These are phyloP conservation scores for Eurystomus gularis DNA, from an alignment of 2,113 vertebrate species.

Conservation along the genomic window DNA sequence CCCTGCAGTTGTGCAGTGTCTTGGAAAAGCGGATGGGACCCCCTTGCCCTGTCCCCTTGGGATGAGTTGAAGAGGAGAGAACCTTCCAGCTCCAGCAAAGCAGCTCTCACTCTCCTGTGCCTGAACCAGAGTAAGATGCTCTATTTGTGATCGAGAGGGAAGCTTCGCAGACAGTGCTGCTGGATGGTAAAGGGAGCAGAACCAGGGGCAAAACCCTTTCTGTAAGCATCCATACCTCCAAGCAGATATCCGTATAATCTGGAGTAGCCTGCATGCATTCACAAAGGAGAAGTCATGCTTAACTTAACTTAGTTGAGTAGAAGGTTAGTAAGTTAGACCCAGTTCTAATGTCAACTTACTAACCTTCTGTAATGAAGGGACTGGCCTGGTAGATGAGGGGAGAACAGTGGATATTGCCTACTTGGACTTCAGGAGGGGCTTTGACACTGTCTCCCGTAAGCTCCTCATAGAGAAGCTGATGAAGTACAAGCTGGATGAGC, in stretches of 20 bases:
- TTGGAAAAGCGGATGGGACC: accelerated
- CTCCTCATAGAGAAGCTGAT: background rate
- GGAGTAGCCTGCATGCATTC: background rate
- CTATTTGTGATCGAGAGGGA: background rate
- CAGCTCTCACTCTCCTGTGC: background rate
- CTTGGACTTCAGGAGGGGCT: background rate
- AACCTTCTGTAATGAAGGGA: background rate
- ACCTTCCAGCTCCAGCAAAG: background rate
- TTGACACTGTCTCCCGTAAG: background rate
- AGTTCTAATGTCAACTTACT: background rate
- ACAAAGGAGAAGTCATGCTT: background rate
- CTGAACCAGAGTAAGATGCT: background rate
- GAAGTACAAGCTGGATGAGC: background rate
- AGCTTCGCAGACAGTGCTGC: background rate
- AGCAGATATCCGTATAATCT: background rate
- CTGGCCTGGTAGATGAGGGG: background rate
- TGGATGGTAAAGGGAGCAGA: background rate
- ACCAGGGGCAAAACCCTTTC: background rate
- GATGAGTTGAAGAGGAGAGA: background rate
- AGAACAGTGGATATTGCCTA: background rate
- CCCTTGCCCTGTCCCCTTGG: background rate
- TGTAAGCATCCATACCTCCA: background rate
- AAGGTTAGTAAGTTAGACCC: too few relatives aligned
- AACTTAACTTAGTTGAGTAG: too few relatives aligned
- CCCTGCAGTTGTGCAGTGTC: background rate